Base-by-base conservation (phyloP, 2,797 vertebrate species). In the Fringilla coelebs region DNA sequence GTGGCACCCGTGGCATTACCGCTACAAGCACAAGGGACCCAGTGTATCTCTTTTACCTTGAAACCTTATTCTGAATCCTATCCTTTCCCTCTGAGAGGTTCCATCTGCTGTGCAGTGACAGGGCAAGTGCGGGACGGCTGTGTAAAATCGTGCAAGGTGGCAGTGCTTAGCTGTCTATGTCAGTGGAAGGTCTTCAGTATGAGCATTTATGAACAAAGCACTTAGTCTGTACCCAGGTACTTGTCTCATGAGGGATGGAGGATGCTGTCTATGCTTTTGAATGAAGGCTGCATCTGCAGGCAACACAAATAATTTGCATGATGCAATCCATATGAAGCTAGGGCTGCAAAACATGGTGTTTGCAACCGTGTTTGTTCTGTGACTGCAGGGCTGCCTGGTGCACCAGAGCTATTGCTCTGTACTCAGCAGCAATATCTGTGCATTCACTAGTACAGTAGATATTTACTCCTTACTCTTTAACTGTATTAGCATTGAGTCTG, bases 381-480 rank as follows among this genome's bases (percentile, higher is more conserved):
- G 77, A 6, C 43, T 70, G 62, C 62, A 51, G 58, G 4, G 58
- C 48, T 73, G 77, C 52, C 46, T 62, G 49, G 18, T 77, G 45
- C 58, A 43, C 17, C 24, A 41, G 54, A 78, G 46, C 20, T 84
- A 18, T 32, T 40, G 83, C 58, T 85, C 40, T 60, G 40, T 49
- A 34, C 89, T 89, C 52, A 15, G 41, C 31, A 60, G 25, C 45
- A 55, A 4, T 41, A 77, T 38, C 74, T 5, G 3, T 76, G 43
- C 52, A 25, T 28, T 31, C 32, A 7, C 46, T 63, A 52, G 41
- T 43, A 43, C 41, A 18, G 41, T 45, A 67, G 71, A 26, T 61
- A 49, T 77, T 87, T 94, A 45, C 71, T 85, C 34, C 21, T 89
- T 61, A 31, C 31, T 82, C 60, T 63, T 67, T 46, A 82, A 79